Evolutionary conservation across 2,888 invertebrate species (phyloP), one percentile per base, ranked within the genome.

Genomic region (Xylophagus ater): DNA sequence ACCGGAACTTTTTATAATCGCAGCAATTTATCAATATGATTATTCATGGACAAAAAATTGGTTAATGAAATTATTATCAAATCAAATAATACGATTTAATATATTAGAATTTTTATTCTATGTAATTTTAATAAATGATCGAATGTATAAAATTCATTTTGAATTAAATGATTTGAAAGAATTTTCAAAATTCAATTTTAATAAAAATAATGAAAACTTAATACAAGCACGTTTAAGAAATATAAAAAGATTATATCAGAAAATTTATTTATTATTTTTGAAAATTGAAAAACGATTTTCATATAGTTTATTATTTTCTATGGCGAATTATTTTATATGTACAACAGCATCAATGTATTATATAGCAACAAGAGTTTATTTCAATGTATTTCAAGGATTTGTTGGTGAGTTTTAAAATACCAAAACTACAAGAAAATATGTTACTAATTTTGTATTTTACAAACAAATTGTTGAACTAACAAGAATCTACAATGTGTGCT

Each of bases 261-360:
- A 34, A 23, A 34, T 29, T 34, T 23, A 28, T 10, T 18, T 26
- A 18, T 15, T 34, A n/a, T 12, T 18, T n/a, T 24, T 21, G 6
- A 18, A 13, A 12, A n/a, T 34, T 6, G 34, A 40, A n/a, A 15
- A 29, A 13, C 26, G 40, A 14, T 40, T 40, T 10, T 34, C 28
- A 6, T 23, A 26, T 8, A 29, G 25, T 12, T 13, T 40, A 10
- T 21, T 40, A 13, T 2, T 32, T 2, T 26, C 40, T 6, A 19
- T 40, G 20, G 23, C 20, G 4, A 40, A 40, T 29, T 40, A 34
- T 40, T 40, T 40, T 18, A 19, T 40, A n/a, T 21, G 34, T 20
- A 29, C 26, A 13, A 40, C 40, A n/a, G 30, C 23, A 9, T 19
- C 19, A 6, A 34, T 33, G 28, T 40, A 28, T 13, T 40, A 40